These are phyloP conservation scores for Globodera rostochiensis DNA, from an alignment of 1,140 invertebrate genomes.

Conservation along the genomic window DNA sequence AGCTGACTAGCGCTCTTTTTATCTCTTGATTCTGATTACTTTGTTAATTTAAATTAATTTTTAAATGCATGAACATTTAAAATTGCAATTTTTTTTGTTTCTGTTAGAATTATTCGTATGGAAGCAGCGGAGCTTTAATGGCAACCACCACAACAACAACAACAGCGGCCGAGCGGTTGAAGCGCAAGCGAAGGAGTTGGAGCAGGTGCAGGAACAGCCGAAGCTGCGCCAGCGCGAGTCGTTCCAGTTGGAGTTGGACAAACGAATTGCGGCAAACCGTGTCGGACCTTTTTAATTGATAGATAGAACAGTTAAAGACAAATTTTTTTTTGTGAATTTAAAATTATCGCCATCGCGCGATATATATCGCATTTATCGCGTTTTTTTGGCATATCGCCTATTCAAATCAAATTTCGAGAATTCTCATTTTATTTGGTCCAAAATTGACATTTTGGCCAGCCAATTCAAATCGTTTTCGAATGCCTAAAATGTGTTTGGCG, in stretches of 20 bases:
- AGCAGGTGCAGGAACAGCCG: not conserved
- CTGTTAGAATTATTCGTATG: not conserved
- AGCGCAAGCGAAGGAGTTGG: conserved; percentile 4
- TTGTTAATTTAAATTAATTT: too few species aligned
- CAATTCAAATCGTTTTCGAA: not conserved
- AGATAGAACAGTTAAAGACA: too few species aligned
- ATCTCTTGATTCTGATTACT: too few species aligned
- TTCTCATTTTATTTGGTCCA: not conserved
- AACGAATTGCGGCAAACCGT: not conserved
- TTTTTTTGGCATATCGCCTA: too few species aligned
- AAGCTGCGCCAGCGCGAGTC: not conserved
- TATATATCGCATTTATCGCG: too few species aligned
- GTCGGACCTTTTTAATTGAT: not conserved
- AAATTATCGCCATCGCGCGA: too few species aligned
- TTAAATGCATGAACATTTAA: too few species aligned
- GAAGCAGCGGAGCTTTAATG: not conserved
- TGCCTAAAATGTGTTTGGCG: not conserved
- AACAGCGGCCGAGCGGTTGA: not conserved
- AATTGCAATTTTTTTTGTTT: too few species aligned
- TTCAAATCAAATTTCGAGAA: too few species aligned
- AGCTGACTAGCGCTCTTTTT: too few species aligned
- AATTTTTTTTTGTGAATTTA: too few species aligned
- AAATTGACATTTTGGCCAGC: not conserved
- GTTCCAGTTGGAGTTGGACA: conserved; percentile 28
- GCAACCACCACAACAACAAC: not conserved